A percentile compares a stretch with the other conserved stretches of the same genome.
phyloP scores from a whole-genome alignment of 2,797 vertebrate genomes.

The Chelon auratus region DNA sequence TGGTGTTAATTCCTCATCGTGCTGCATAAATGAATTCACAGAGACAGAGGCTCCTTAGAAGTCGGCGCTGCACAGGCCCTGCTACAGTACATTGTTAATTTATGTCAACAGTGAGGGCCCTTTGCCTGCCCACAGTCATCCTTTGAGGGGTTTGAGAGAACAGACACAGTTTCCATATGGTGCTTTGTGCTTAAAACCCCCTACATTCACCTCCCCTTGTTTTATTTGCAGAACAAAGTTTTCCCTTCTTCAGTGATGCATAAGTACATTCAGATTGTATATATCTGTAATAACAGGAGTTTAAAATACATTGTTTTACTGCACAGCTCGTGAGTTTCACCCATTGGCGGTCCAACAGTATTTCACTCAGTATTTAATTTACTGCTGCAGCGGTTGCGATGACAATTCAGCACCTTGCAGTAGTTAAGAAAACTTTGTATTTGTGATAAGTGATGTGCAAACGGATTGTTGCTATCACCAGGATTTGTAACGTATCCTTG shows the following conservation, averaged over 20 bases:
- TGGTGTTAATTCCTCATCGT: constrained; percentile 64
- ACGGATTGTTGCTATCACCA: neutral
- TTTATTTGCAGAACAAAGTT: constrained; percentile 38
- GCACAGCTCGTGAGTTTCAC: constrained; percentile 8
- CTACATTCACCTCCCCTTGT: neutral
- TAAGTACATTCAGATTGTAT: constrained; percentile 28
- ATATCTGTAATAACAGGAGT: neutral
- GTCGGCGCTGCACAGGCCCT: constrained; percentile 10
- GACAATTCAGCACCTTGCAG: constrained; percentile 8
- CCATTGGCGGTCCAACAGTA: constrained; percentile 12
- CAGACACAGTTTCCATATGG: neutral
- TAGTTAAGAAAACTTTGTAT: neutral
- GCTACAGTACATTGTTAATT: neutral
- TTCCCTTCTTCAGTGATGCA: constrained; percentile 23
- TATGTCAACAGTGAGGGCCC: neutral
- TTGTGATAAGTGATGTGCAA: neutral
- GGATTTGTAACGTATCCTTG: neutral
- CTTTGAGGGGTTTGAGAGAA: neutral
- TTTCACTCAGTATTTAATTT: constrained; percentile 13
- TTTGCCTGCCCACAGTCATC: neutral
- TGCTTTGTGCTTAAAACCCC: constrained; percentile 19
- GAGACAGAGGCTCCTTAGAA: constrained; percentile 36
- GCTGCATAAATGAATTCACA: constrained; percentile 70
- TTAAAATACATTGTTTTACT: constrained; percentile 29
- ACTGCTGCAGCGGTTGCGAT: constrained; percentile 23